Percentiles rank a stretch among this genome's conserved stretches.
Conservation (phyloP, 2,113 vertebrate species). For the Sebastes schlegelii region DNA sequence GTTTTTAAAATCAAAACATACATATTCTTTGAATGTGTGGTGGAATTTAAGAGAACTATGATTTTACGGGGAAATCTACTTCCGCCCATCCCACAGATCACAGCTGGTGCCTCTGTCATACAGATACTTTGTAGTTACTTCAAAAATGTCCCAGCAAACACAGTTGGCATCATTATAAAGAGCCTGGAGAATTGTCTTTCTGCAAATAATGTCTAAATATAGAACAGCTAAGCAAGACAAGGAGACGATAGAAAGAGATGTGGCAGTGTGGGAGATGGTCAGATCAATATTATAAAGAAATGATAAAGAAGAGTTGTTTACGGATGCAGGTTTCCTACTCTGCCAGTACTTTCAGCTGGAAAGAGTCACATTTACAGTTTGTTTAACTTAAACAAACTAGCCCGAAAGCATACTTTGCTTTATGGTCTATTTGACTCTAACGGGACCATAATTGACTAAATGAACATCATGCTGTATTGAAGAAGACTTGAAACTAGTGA, state of each 20-base stretch:
- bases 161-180: not conserved
- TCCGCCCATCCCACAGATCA: not conserved
- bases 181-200: not conserved
- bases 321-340: not conserved
- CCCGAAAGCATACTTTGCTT: not conserved
- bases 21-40: not conserved
- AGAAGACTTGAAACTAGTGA: too few relatives aligned
- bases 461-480: too few relatives aligned
- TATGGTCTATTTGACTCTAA: too few relatives aligned
- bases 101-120: not conserved
- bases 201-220: constrained; percentile 12
- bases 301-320: not conserved
- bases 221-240: not conserved
- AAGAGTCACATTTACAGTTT: not conserved
- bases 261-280: not conserved
- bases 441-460: too few relatives aligned
- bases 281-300: not conserved
- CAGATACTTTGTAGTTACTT: constrained; percentile 7
- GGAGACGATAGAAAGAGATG: not conserved
- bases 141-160: not conserved
- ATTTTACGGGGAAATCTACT: not conserved
- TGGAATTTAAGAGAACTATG: not conserved
- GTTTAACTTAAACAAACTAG: not conserved
- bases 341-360: not conserved
- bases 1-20: not conserved